Conservation (phyloP, 1,140 invertebrate species). For the Pseudomyrmex sp. region DNA sequence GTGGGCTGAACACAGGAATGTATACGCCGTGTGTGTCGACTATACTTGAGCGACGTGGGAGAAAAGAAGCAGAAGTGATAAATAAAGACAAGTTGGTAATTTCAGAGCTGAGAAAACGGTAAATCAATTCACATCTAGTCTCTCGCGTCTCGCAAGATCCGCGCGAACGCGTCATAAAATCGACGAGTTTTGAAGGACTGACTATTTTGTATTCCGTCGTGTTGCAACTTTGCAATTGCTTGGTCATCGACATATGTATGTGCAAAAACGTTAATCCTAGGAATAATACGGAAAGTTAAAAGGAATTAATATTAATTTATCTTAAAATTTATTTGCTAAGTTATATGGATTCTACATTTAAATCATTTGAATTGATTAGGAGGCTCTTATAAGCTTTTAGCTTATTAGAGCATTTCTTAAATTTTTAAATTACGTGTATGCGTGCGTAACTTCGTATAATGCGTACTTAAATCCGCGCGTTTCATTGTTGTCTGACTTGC, state of each 20-base stretch:
- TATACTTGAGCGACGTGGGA: not conserved
- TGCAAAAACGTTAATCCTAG: too few species aligned
- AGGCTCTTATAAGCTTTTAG: too few species aligned
- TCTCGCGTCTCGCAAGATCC: conserved; percentile 26
- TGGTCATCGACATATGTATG: not conserved
- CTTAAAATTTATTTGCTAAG: not conserved
- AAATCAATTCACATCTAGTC: conserved; percentile 57
- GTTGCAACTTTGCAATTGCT: not conserved
- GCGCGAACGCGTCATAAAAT: conserved; percentile 31
- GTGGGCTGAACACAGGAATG: not conserved
- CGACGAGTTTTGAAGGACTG: not conserved
- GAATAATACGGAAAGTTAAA: not conserved
- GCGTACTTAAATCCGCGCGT: too few species aligned
- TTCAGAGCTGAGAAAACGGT: conserved; percentile 56
- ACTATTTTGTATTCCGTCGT: not conserved
- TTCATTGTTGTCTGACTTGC: not conserved
- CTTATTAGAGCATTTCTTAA: too few species aligned
- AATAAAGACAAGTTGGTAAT: conserved; percentile 44
- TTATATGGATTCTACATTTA: not conserved
- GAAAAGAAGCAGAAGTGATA: conserved; percentile 36
- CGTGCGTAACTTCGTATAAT: too few species aligned
- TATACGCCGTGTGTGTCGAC: conserved; percentile 10
- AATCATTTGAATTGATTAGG: too few species aligned
- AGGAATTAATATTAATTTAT: not conserved
- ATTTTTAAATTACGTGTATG: too few species aligned